Base-by-base conservation (phyloP, 2,797 vertebrate species). In the Alosa sapidissima region DNA sequence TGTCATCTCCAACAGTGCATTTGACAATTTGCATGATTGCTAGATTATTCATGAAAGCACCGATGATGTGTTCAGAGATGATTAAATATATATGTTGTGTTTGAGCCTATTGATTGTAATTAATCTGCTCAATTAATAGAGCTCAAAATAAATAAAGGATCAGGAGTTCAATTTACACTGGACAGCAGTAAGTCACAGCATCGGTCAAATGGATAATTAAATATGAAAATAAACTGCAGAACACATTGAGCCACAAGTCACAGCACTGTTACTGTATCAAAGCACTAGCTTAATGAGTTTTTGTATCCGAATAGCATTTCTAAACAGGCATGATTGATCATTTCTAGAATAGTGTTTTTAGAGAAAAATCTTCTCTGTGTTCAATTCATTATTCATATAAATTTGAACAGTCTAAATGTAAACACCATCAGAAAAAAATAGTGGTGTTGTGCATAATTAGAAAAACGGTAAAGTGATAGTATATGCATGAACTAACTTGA, bases 401-500 rank as follows among this genome's bases (percentile, higher is more conserved):
- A 47, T 19, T 47, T 47, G 72, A 78, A 47, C 13, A 45, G 33
- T 19, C 68, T 45, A 16, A 75, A 75, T 45, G 65, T 41, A 16
- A 72, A 72, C 13, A 14, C 65, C 65, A 72, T 36, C 13, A 45
- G 28, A 45, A 14, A 14, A 45, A 45, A 75, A 75, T 75, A 75
- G 3, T 75, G 16, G 36, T 1, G 14, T 41, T 75, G 36, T 75
- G 68, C 13, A 75, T 75, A 16, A 75, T 75, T 75, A 41, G 5
- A 14, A 45, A 72, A 41, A 75, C 13, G 16, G 65, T 13, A 33
- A 28, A 24, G 60, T 62, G 60, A n/a, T 16, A 65, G 68, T 41
- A 45, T 21, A 45, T 75, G 68, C 68, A 75, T 75, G 68, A 75
- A 75, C 41, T n/a, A 47, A 78, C 41, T 78, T 78, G 72, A 78